Percentiles rank a stretch among this genome's conserved stretches.
Conservation (phyloP, 64 coral and sea anemone species). For the Stichodactyla mertensii region DNA sequence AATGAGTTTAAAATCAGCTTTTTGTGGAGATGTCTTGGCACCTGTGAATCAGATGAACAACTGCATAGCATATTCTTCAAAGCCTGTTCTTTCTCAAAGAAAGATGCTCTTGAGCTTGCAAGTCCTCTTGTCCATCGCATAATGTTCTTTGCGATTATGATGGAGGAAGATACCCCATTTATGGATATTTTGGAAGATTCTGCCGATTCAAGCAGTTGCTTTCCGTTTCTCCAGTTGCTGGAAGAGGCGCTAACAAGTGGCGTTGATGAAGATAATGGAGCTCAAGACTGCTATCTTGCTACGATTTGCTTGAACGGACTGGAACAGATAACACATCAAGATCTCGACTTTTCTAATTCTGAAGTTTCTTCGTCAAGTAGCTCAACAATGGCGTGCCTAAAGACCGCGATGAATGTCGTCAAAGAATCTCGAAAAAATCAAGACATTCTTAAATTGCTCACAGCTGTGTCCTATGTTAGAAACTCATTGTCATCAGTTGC, state of each 20-base stretch:
- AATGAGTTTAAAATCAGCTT: conserved; percentile 15
- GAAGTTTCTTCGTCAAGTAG: conserved; percentile 44
- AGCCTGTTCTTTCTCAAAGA: background rate
- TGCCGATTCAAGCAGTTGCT: background rate
- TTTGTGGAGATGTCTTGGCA: background rate
- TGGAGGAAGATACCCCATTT: background rate
- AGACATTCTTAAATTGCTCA: background rate
- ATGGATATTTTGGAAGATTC: background rate
- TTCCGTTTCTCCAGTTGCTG: background rate
- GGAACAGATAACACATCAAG: background rate
- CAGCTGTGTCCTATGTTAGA: conserved; percentile 11
- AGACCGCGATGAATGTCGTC: conserved; percentile 36
- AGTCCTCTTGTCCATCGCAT: background rate
- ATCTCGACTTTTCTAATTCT: background rate
- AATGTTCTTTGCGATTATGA: background rate
- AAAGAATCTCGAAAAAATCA: background rate
- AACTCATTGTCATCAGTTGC: background rate
- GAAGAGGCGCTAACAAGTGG: background rate
- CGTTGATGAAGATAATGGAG: background rate
- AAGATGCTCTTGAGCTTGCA: background rate
- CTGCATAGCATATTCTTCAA: background rate
- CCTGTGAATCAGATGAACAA: background rate
- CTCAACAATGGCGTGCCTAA: conserved; percentile 34
- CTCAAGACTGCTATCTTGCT: background rate
- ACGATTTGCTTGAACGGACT: background rate